Percentiles rank a stretch among this genome's conserved stretches.
phyloP scores from a whole-genome alignment of 2,113 vertebrate genomes.

The Peromyscus leucopus region DNA sequence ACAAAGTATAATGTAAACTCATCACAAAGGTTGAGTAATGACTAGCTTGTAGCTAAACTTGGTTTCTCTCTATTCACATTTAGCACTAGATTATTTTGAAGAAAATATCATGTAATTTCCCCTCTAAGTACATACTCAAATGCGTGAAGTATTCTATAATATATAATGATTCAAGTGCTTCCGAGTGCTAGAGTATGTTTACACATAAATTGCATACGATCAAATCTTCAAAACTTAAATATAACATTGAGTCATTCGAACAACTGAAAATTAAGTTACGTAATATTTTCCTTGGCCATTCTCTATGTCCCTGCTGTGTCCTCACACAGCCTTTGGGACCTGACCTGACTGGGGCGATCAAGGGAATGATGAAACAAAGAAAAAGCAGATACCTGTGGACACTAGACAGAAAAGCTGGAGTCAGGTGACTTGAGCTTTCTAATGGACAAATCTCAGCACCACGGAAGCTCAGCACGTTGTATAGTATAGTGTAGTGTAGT shows the following conservation, averaged over 20 bases:
- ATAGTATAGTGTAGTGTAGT: too few species aligned
- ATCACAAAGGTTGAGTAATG: not conserved
- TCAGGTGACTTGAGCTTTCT: not conserved
- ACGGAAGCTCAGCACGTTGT: not conserved
- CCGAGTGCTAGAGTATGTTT: not conserved
- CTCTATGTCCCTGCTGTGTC: too few species aligned
- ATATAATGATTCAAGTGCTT: not conserved
- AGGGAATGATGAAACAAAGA: not conserved
- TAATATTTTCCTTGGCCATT: not conserved
- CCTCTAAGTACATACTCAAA: not conserved
- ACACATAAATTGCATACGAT: not conserved
- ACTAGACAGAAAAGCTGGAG: too few species aligned
- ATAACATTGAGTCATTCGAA: not conserved
- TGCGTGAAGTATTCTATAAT: not conserved
- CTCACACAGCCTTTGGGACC: not conserved
- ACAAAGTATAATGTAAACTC: not conserved
- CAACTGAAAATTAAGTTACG: not conserved
- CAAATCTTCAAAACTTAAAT: not conserved
- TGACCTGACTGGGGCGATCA: not conserved
- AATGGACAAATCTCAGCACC: not conserved
- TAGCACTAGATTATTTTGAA: conserved; percentile 27
- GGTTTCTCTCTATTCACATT: not conserved
- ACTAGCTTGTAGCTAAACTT: not conserved
- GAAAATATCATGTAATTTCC: not conserved
- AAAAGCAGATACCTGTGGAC: not conserved